Evolutionary conservation across 2,113 vertebrate species (phyloP), one percentile per base, ranked within the genome.

Genomic region (Paracanthobrama guichenoti): DNA sequence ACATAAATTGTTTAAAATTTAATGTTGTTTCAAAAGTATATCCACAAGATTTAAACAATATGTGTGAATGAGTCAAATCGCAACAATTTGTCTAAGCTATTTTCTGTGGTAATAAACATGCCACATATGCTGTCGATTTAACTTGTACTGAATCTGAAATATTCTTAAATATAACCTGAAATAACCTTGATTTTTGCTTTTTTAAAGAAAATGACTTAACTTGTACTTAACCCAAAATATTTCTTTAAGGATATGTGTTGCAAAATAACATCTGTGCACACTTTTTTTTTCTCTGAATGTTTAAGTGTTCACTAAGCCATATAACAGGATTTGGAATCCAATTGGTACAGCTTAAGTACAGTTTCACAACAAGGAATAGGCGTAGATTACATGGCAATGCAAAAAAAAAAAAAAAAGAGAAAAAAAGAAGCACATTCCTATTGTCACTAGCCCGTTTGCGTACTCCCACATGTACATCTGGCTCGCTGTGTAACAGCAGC

Each of bases 391-490:
- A 84, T 55, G 62, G 24, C 53, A 46, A 39, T 66, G 9, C 4
- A 42, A 69, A 55, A 84, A 46, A 46, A 55, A 84, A 46, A 46
- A 4, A 14, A 14, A 2, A 50, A 4, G 39, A 39, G 39, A 77
- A 79, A 78, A 39, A 73, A 75, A 59, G 35, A 28, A 13, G 44
- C 28, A 4, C 62, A 44, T 77, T 86, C 28, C 39, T 77, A 81
- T 85, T 81, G 59, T 85, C 69, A 24, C 66, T 35, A 80, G 13
- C 76, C 76, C 64, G 64, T 77, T 85, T 74, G 66, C 79, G 55
- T 77, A 86, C 84, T 88, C 78, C 81, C 55, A 86, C 84, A 82
- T 86, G 82, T 86, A 78, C 80, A 79, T 77, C 50, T 82, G 85
- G 60, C 78, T 81, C 64, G 55, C 80, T 84, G 75, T 35, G 62